Conservation (phyloP, 2,113 vertebrate genomes). For the Epinephelus moara region DNA sequence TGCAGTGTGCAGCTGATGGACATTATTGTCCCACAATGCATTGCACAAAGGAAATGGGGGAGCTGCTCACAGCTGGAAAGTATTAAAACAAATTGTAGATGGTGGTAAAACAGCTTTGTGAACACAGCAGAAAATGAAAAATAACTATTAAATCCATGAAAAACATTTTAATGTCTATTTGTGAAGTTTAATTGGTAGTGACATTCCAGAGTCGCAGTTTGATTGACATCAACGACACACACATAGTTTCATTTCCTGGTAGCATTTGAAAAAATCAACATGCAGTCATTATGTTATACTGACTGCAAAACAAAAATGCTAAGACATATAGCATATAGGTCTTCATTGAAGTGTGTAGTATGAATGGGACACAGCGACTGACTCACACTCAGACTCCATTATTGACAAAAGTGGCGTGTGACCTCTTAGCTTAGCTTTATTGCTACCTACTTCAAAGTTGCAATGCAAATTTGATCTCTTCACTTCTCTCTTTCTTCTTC, state of each 20-base stretch:
- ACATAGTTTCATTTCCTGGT: not conserved
- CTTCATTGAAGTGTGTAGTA: not conserved
- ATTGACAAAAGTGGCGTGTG: conserved; percentile 24
- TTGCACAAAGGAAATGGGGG: not conserved
- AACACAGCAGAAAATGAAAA: conserved; percentile 5
- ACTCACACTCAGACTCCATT: not conserved
- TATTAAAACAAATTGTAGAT: conserved; percentile 13
- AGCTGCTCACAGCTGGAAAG: conserved; percentile 26
- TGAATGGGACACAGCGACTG: not conserved
- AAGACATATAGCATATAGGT: not conserved
- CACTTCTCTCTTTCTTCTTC: conserved; percentile 13
- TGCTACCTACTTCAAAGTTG: conserved; percentile 26
- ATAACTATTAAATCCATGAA: not conserved
- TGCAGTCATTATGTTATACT: not conserved
- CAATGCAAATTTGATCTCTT: conserved; percentile 3
- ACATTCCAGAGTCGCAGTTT: not conserved
- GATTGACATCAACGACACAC: not conserved
- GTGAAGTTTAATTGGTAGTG: conserved; percentile 7
- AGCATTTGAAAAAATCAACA: no score
- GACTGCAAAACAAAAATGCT: not conserved
- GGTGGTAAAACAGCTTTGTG: conserved; percentile 18
- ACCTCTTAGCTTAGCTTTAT: conserved; percentile 24
- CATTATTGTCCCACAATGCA: conserved; percentile 20
- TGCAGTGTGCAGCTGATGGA: not conserved
- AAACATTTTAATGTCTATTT: conserved; percentile 1